Evolutionary conservation across 2,797 vertebrate genomes (phyloP).

Genomic region (Gymnoscopelus braueri): DNA sequence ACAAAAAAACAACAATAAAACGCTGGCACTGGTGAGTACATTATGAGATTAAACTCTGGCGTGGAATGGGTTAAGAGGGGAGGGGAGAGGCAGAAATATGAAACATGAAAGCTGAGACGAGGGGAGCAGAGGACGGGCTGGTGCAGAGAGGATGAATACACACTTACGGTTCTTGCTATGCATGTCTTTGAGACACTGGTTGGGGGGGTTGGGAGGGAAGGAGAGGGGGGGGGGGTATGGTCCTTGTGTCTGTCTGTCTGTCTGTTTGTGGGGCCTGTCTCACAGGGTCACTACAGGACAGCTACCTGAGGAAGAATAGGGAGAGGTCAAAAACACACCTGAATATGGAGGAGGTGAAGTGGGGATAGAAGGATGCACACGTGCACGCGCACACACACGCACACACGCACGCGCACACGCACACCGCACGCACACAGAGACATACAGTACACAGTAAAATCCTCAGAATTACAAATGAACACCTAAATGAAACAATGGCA

Average conservation of each 20-base stretch:
- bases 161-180: constrained; percentile 86
- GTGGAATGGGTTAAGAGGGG: too few relatives aligned
- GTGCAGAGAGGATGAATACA: neutral
- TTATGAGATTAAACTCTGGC: too few relatives aligned
- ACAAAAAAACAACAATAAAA: too few relatives aligned
- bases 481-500: too few relatives aligned
- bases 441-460: too few relatives aligned
- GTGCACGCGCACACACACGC: neutral
- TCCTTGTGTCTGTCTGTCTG: constrained; percentile 64
- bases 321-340: constrained; percentile 48
- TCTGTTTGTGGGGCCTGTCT: constrained; percentile 68
- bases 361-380: constrained; percentile 4
- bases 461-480: too few relatives aligned
- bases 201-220: constrained; percentile 39
- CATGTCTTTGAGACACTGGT: constrained; percentile 76
- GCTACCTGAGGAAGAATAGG: constrained; percentile 77
- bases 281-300: constrained; percentile 80
- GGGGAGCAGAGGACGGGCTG: constrained; percentile 35
- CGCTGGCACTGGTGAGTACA: too few relatives aligned
- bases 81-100: constrained; percentile 4
- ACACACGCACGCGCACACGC: neutral
- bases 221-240: constrained; percentile 57
- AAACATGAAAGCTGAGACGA: constrained; percentile 28
- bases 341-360: constrained; percentile 8
- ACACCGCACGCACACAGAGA: neutral